Conservation (phyloP, 2,888 invertebrate species). For the Cyclophora albipunctata region DNA sequence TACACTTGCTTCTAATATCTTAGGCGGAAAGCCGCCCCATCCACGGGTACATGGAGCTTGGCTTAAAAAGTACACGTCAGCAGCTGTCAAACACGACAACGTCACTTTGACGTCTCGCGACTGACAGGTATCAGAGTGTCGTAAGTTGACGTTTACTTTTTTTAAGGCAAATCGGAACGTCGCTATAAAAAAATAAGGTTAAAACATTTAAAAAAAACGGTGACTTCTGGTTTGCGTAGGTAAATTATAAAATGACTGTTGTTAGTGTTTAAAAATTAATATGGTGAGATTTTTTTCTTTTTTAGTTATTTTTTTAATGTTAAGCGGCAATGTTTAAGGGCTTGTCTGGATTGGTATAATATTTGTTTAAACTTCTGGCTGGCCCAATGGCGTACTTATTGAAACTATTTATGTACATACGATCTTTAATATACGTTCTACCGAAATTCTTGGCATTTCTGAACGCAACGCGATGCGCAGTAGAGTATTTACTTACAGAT, state of each 20-base stretch:
- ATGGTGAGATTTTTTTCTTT: slow-evolving; percentile 30
- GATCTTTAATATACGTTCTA: slow-evolving; percentile 11
- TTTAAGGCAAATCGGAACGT: too few species aligned
- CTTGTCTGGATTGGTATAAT: slow-evolving; percentile 33
- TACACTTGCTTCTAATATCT: too few species aligned
- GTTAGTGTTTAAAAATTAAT: slow-evolving; percentile 18
- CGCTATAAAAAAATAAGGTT: slow-evolving; percentile 3
- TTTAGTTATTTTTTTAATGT: slow-evolving; percentile 16
- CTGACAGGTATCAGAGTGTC: too few species aligned
- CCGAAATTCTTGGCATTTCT: too few species aligned
- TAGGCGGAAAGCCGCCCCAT: too few species aligned
- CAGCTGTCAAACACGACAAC: too few species aligned
- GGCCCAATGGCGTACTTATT: slow-evolving; percentile 20
- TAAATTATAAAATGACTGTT: slow-evolving; percentile 17
- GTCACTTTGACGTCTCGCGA: too few species aligned
- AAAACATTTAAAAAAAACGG: slow-evolving; percentile 21
- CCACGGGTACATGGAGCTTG: too few species aligned
- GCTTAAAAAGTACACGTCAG: too few species aligned
- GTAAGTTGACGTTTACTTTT: too few species aligned
- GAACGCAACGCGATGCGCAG: too few species aligned
- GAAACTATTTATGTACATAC: slow-evolving; percentile 7
- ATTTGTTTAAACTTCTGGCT: slow-evolving; percentile 33
- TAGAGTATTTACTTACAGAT: too few species aligned
- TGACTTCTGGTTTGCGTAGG: slow-evolving; percentile 17
- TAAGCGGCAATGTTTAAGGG: slow-evolving; percentile 29